A percentile compares a stretch with the other conserved stretches of the same genome.
phyloP scores from a whole-genome alignment of 1,140 invertebrate species.

The Trialeurodes vaporariorum region DNA sequence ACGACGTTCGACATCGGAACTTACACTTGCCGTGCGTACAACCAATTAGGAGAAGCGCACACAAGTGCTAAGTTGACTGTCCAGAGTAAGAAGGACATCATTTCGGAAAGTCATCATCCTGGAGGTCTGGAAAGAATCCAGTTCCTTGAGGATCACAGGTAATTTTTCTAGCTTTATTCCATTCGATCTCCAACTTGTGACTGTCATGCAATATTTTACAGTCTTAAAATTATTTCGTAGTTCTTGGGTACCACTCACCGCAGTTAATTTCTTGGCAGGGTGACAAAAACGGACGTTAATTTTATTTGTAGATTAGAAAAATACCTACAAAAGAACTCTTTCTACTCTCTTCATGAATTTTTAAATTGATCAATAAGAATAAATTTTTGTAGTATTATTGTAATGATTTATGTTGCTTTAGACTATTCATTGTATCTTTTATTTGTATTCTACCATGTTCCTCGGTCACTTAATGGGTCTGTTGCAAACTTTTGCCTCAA shows the following conservation, averaged over 20 bases:
- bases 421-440: too few species aligned
- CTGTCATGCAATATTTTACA: background rate
- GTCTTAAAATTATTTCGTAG: background rate
- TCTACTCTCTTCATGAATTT: too few species aligned
- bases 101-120: conserved; percentile 74
- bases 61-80: conserved; percentile 82
- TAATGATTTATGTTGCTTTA: too few species aligned
- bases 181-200: background rate
- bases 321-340: too few species aligned
- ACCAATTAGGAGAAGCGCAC: conserved; percentile 73
- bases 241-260: background rate
- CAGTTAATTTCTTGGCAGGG: background rate
- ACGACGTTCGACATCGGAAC: conserved; percentile 80
- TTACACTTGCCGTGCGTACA: conserved; percentile 82
- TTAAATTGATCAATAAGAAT: too few species aligned
- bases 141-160: conserved; percentile 67
- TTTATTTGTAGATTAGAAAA: too few species aligned
- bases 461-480: too few species aligned
- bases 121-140: conserved; percentile 80
- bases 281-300: too few species aligned
- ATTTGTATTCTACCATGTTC: too few species aligned
- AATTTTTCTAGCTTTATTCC: conserved; percentile 15
- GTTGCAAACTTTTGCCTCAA: too few species aligned
- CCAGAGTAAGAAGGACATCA: conserved; percentile 68
- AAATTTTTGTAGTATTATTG: too few species aligned